Evolutionary conservation across 2,797 vertebrate species (phyloP).

Genomic region (Hybognathus amarus): DNA sequence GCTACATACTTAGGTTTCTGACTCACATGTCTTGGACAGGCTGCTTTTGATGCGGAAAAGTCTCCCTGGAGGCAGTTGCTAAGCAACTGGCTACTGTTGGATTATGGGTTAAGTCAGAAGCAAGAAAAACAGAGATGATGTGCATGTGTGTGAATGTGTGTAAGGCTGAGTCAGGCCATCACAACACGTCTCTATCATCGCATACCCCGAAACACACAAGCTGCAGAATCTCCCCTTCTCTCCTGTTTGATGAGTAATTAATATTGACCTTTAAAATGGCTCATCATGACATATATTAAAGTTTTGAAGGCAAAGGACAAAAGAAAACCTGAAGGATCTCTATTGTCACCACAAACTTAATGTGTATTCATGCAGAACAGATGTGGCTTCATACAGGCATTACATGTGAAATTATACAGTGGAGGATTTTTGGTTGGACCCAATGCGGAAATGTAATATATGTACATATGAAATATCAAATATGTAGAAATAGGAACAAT

Average conservation of each 20-base stretch:
- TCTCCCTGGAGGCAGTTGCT: constrained; percentile 73
- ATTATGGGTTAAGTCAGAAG: constrained; percentile 66
- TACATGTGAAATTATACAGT: background rate
- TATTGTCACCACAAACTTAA: background rate
- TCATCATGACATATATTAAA: background rate
- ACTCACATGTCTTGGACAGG: constrained; percentile 60
- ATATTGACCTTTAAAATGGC: background rate
- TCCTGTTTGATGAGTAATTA: background rate
- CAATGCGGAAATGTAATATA: too few species aligned
- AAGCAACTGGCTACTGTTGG: constrained; percentile 71
- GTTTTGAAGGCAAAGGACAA: background rate
- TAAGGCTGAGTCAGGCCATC: constrained; percentile 25
- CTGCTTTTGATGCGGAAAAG: constrained; percentile 69
- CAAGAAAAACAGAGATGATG: constrained; percentile 61
- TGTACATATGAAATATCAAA: too few species aligned
- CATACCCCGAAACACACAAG: background rate
- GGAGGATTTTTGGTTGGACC: background rate
- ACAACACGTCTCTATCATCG: constrained; percentile 14
- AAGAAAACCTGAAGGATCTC: background rate
- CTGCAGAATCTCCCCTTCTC: background rate
- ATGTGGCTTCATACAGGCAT: background rate
- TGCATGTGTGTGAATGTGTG: constrained; percentile 16
- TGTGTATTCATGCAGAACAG: background rate
- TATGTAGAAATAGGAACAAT: too few species aligned
- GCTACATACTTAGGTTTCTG: constrained; percentile 44